Conservation (phyloP, 2,888 invertebrate species). For the Masnerella sp. region DNA sequence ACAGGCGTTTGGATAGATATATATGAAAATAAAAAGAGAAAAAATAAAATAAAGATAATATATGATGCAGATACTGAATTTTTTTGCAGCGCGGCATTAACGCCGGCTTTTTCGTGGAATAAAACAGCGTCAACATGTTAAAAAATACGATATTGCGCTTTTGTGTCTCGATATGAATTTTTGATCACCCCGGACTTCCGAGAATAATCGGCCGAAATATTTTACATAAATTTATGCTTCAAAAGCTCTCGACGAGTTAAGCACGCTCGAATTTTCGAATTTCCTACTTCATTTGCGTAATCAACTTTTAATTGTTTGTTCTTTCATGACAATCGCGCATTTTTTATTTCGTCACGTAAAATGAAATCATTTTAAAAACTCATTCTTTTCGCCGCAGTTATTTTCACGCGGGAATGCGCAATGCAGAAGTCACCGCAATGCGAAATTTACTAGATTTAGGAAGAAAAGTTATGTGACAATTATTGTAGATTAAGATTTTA, state of each 20-base stretch:
- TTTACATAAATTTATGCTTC: not conserved
- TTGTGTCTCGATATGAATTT: slow-evolving; percentile 26
- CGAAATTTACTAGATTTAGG: no score
- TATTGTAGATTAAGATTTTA: no score
- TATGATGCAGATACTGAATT: slow-evolving; percentile 42
- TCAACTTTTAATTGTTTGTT: no score
- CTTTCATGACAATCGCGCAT: not conserved
- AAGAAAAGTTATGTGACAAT: no score
- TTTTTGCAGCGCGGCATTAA: slow-evolving; percentile 20
- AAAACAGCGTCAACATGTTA: slow-evolving; percentile 21
- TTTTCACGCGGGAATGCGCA: no score
- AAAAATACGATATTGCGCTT: slow-evolving; percentile 23
- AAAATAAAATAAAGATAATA: slow-evolving; percentile 41
- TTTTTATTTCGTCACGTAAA: not conserved
- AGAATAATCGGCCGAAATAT: not conserved
- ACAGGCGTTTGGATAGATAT: slow-evolving; percentile 29
- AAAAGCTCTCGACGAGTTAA: no score
- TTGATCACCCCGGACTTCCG: slow-evolving; percentile 2
- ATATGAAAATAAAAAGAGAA: slow-evolving; percentile 17
- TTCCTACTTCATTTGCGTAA: no score
- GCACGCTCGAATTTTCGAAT: no score
- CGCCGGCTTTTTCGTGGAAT: slow-evolving; percentile 22
- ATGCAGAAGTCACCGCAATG: no score
- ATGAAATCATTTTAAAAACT: no score
- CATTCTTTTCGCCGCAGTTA: no score